Evolutionary conservation across 2,888 invertebrate genomes (phyloP).

Genomic region (Drosophila crucigera): DNA sequence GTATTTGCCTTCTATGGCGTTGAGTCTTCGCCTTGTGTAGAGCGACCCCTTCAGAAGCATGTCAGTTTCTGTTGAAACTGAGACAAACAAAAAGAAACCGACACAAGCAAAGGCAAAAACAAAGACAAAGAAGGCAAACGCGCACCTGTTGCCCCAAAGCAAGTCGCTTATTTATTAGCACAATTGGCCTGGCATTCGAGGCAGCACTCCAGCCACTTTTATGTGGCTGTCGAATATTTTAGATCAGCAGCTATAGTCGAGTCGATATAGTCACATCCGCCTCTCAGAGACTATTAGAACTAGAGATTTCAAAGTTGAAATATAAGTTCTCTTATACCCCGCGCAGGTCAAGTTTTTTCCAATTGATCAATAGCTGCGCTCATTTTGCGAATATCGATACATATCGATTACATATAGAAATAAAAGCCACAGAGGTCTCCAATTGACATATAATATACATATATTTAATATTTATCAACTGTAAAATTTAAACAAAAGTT

Average conservation of each 20-base stretch:
- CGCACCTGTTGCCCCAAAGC: constrained; percentile 66
- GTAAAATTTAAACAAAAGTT: constrained; percentile 57
- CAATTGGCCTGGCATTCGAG: constrained; percentile 64
- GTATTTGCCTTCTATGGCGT: constrained; percentile 63
- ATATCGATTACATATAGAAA: too few species aligned
- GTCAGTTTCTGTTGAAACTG: constrained; percentile 12
- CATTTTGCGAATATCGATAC: too few species aligned
- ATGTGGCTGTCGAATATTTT: constrained; percentile 22
- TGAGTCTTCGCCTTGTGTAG: constrained; percentile 42
- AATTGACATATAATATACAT: too few species aligned
- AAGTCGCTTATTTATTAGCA: constrained; percentile 69
- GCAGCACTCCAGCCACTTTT: constrained; percentile 16
- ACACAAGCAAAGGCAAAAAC: constrained; percentile 7
- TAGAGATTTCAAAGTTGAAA: too few species aligned
- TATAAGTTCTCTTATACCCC: too few species aligned
- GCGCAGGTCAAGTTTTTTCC: neutral
- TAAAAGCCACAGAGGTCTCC: too few species aligned
- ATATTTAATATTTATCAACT: too few species aligned
- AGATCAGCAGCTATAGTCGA: neutral
- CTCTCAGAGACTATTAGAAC: neutral
- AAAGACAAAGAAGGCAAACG: constrained; percentile 17
- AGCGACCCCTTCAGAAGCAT: constrained; percentile 22
- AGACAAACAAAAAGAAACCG: constrained; percentile 1
- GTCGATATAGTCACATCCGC: neutral
- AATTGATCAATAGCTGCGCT: neutral